These are phyloP conservation scores for Hyaena hyaena DNA, from an alignment of 2,113 vertebrate genomes.

Conservation along the genomic window DNA sequence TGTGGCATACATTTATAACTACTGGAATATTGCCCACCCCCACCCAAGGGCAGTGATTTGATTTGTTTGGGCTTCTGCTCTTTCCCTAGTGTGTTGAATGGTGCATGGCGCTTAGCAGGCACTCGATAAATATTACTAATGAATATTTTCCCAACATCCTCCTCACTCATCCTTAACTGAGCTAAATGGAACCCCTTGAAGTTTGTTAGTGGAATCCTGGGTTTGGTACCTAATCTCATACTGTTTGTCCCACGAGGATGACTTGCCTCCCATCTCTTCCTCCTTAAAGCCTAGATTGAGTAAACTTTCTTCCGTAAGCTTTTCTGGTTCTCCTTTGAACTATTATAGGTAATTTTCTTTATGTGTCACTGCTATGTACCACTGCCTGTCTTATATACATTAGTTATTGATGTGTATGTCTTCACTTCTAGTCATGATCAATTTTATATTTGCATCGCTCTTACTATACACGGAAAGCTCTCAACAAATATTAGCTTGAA, in stretches of 20 bases:
- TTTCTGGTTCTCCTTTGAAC: background rate
- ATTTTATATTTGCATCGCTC: background rate
- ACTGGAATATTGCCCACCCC: background rate
- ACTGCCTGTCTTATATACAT: background rate
- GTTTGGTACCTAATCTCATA: background rate
- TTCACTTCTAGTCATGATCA: background rate
- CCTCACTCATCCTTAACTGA: background rate
- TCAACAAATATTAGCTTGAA: constrained; percentile 40
- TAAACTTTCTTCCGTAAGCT: background rate
- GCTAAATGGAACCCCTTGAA: background rate
- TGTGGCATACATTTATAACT: background rate
- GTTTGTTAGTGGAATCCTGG: background rate
- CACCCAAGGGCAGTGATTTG: background rate
- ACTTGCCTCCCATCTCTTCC: background rate
- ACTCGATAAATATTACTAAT: background rate
- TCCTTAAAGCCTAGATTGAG: background rate
- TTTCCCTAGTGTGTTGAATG: background rate
- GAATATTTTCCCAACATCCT: background rate
- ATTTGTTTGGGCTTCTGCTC: background rate
- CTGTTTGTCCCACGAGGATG: background rate
- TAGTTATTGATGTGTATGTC: background rate
- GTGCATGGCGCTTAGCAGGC: background rate
- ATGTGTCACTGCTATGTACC: background rate
- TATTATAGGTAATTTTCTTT: background rate
- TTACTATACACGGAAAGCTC: background rate